Evolutionary conservation across 1,140 invertebrate species (phyloP), one percentile per base, ranked within the genome.

Genomic region (Diuraphis noxia): DNA sequence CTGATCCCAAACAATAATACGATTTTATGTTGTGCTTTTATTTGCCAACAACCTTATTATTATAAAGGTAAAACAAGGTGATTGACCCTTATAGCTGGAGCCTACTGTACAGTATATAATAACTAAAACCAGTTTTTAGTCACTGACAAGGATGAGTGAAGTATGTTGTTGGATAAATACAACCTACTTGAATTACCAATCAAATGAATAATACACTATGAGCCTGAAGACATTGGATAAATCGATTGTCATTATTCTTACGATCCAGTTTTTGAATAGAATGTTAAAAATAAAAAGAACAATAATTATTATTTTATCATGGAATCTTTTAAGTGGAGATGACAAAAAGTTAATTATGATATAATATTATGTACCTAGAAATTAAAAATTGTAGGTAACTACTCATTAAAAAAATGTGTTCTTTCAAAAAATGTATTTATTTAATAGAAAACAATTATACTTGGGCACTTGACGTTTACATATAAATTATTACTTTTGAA

Each of bases 101-200:
- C 34, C 43, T 49, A 82, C 77, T 91, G 40, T 25, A 81, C 36
- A 79, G 41, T 79, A 72, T 17, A 79, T 90, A 91, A 91, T 91
- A 91, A 82, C 89, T 91, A 49, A 91, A 91, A 91, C 89, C 89
- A 91, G 89, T 91, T 91, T 79, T 38, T 46, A 43, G 34, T 38
- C 34, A 49, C 43, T 82, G 89, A 46, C 77, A 81, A 91, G 72
- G 77, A 90, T 90, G 77, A 90, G 72, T 90, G 43, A 49, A 90
- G 77, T 49, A 91, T 79, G 36, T 19, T 40, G 40, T 21, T 91
- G 77, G 88, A 90, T 90, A 91, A 49, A 52, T 91, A 79, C 36
- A 79, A n/a, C 34, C 88, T 90, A 49, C 72, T 52, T 38, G 89
- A 91, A 91, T 91, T 82, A 82, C 43, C 23, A 81, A 81, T 81